Percentiles rank a stretch among this genome's conserved stretches.
These are phyloP conservation scores for Daphoenositta chrysoptera DNA, from an alignment of 2,113 vertebrate genomes.

Conservation along the genomic window DNA sequence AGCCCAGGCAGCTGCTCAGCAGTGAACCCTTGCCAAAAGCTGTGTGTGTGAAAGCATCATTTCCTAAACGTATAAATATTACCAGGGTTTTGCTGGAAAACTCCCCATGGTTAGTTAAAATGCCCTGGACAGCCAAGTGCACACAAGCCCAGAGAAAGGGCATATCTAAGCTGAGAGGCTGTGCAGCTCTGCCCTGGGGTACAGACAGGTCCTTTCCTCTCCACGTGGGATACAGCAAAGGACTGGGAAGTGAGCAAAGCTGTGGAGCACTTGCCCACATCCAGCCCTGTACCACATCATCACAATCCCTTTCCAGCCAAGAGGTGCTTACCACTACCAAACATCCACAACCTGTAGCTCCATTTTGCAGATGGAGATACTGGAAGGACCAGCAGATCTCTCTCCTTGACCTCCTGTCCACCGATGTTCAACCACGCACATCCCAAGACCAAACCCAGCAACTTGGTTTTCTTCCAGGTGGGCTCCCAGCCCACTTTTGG, in stretches of 20 bases:
- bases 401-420: not conserved
- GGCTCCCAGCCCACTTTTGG: not conserved
- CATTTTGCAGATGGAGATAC: not conserved
- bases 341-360: not conserved
- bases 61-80: conserved; percentile 65
- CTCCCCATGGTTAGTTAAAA: conserved; percentile 32
- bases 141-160: not conserved
- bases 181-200: not conserved
- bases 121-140: not conserved
- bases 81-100: conserved; percentile 52
- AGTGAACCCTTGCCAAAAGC: conserved; percentile 56
- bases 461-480: not conserved
- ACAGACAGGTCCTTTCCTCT: not conserved
- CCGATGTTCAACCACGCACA: not conserved
- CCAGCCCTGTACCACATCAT: not conserved
- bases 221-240: not conserved
- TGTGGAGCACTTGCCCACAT: rapidly evolving
- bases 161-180: not conserved
- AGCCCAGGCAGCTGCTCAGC: conserved; percentile 50
- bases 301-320: not conserved
- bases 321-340: not conserved
- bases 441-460: not conserved
- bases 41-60: conserved; percentile 46
- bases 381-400: not conserved
- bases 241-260: not conserved